Conservation (phyloP, 92 coral and sea anemone species). For the Siderastrea radians region DNA sequence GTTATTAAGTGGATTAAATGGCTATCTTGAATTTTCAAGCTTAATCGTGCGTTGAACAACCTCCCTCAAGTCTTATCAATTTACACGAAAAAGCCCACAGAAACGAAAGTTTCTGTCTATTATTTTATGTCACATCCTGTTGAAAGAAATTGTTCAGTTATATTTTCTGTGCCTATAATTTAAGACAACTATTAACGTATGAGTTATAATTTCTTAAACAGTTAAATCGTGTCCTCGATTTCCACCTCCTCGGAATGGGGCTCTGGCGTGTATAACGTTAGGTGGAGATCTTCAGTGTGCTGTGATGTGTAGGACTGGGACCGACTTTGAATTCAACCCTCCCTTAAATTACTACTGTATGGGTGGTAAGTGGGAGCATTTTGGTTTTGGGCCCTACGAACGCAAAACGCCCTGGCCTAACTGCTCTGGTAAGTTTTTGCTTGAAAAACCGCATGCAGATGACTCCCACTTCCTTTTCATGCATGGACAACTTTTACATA, state of each 20-base stretch:
- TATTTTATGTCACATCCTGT: too few species aligned
- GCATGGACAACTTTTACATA: neutral
- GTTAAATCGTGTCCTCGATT: conserved; percentile 61
- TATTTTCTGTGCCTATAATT: neutral
- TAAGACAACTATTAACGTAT: neutral
- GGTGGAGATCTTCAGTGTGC: conserved; percentile 18
- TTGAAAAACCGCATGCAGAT: neutral
- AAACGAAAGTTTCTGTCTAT: too few species aligned
- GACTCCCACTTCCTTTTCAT: neutral
- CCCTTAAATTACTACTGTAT: conserved; percentile 52
- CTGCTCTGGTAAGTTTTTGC: conserved; percentile 61
- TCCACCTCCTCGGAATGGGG: conserved; percentile 78
- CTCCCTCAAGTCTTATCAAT: too few species aligned
- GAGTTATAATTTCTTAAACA: neutral
- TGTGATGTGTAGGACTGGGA: conserved; percentile 43
- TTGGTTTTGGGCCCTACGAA: neutral
- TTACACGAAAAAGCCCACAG: too few species aligned
- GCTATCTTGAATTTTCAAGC: too few species aligned
- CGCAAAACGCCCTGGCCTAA: conserved; percentile 75
- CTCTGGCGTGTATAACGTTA: conserved; percentile 38
- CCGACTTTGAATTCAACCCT: conserved; percentile 73
- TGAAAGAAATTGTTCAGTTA: neutral
- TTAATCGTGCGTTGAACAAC: too few species aligned
- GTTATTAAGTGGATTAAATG: too few species aligned
- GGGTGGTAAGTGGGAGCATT: conserved; percentile 55